phyloP scores from a whole-genome alignment of 2,888 invertebrate genomes.

The Macroteleia sp. region DNA sequence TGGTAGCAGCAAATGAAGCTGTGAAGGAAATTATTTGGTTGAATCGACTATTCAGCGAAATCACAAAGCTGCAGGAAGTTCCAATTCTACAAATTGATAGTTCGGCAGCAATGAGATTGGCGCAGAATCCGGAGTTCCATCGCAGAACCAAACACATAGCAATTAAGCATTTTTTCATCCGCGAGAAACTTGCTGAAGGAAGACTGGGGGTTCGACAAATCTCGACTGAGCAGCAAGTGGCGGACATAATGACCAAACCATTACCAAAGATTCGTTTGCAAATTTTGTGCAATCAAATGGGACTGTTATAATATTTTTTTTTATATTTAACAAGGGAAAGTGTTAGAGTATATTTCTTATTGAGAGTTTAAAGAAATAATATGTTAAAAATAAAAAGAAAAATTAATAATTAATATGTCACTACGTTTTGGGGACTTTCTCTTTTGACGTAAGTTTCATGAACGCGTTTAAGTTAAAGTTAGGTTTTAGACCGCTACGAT shows the following conservation, averaged over 20 bases:
- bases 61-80: constrained; percentile 61
- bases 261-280: constrained; percentile 45
- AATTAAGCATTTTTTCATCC: constrained; percentile 71
- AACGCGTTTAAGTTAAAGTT: neutral
- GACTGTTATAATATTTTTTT: constrained; percentile 31
- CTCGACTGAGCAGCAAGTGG: constrained; percentile 68
- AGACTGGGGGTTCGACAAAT: constrained; percentile 66
- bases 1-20: constrained; percentile 73
- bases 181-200: constrained; percentile 67
- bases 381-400: neutral
- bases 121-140: constrained; percentile 76
- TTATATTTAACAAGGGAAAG: constrained; percentile 44
- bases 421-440: neutral
- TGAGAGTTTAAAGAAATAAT: neutral
- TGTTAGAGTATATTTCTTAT: constrained; percentile 24
- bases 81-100: constrained; percentile 72
- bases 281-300: constrained; percentile 50
- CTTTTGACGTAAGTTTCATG: neutral
- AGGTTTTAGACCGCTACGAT: neutral
- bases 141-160: constrained; percentile 72
- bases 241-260: constrained; percentile 72
- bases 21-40: constrained; percentile 74
- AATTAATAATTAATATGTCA: neutral
- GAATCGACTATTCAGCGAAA: constrained; percentile 68
- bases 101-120: constrained; percentile 69